Evolutionary conservation across 2,888 invertebrate species (phyloP).

Genomic region (Scaptomyza parva): DNA sequence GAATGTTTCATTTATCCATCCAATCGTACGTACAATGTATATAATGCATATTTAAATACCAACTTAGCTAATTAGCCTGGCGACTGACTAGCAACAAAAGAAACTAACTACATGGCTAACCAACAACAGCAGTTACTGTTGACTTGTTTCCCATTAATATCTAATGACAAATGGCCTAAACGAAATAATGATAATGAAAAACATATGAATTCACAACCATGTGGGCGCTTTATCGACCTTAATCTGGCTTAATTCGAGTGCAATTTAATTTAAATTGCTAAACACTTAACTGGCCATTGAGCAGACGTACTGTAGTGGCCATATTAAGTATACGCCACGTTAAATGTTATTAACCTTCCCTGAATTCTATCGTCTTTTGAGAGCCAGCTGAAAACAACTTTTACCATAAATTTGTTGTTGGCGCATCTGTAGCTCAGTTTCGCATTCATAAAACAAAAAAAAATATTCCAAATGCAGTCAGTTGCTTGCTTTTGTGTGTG

Average conservation of each 20-base stretch:
- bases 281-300: slow-evolving; percentile 27
- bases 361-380: not conserved
- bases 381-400: slow-evolving; percentile 25
- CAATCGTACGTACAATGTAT: slow-evolving; percentile 11
- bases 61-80: slow-evolving; percentile 44
- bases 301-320: not conserved
- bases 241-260: slow-evolving; percentile 10
- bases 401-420: slow-evolving; percentile 21
- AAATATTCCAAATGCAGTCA: slow-evolving; percentile 24
- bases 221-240: slow-evolving; percentile 1
- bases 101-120: slow-evolving; percentile 1
- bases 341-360: not conserved
- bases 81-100: not conserved
- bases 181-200: not conserved
- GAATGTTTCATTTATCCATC: slow-evolving; percentile 14
- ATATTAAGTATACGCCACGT: slow-evolving; percentile 45
- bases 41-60: slow-evolving; percentile 47
- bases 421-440: slow-evolving; percentile 14
- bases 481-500: no score
- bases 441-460: slow-evolving; percentile 41
- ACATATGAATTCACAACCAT: slow-evolving; percentile 5
- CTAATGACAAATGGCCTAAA: slow-evolving; percentile 23
- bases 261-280: slow-evolving; percentile 50
- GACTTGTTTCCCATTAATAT: slow-evolving; percentile 21
- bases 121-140: slow-evolving; percentile 6